Evolutionary conservation across 2,888 invertebrate species (phyloP), one percentile per base, ranked within the genome.

Genomic region (Drosophila buzzatii): DNA sequence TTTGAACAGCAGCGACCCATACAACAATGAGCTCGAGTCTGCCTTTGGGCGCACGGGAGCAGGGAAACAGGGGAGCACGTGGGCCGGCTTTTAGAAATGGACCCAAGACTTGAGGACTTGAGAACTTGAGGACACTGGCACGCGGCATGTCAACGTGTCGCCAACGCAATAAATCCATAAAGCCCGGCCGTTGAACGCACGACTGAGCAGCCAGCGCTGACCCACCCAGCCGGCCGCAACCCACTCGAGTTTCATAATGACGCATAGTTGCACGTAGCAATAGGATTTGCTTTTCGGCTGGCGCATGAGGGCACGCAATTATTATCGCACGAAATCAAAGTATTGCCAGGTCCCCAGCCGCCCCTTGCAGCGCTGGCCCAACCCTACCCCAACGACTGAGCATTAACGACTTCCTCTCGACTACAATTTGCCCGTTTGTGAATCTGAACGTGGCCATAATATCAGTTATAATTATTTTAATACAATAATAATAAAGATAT

Each of bases 281-380:
- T 56, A 35, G 35, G 51, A 64, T 77, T 77, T 72, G 59, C 53
- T 59, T 65, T 64, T 59, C 39, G 61, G 60, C 23, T 49, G 73
- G 64, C 72, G 35, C 67, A 72, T 61, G 51, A 65, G 69, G 75
- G 70, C 77, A 80, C 81, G 77, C 79, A 83, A 81, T 87, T 88
- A 91, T 91, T 91, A 88, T 87, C 78, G 83, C 79, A 82, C 73
- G 76, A 84, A 91, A 89, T 89, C 90, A 88, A 85, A 90, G 81
- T 75, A 75, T 73, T 69, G 67, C 51, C 72, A 4, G 9, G 8
- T 7, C 18, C 39, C n/a, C 53, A 53, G 33, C 18, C 33, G 18
- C n/a, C 78, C 49, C 10, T 37, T 12, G 31, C 16, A 9, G 39
- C 18, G 16, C 42, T 2, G n/a, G 31, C 35, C 49, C 27, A 39